Conservation (phyloP, 2,797 vertebrate genomes). For the Esox masquinongy region DNA sequence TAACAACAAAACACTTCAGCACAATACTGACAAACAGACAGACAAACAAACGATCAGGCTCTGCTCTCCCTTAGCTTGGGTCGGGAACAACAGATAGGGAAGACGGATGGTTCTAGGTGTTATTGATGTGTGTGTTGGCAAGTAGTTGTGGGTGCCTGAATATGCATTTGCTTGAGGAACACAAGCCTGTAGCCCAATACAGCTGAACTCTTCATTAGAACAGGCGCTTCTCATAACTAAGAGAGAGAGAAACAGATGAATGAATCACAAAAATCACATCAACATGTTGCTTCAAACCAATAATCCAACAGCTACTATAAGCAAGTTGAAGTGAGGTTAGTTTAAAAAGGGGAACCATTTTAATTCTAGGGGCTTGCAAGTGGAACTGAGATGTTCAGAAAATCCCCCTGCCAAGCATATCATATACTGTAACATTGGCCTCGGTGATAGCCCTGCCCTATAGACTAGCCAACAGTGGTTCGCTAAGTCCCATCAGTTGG, state of each 20-base stretch:
- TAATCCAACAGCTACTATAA: background rate
- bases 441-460: background rate
- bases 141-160: background rate
- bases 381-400: constrained; percentile 23
- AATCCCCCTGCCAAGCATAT: background rate
- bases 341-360: background rate
- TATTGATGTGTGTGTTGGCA: constrained; percentile 43
- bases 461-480: background rate
- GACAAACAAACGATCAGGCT: constrained; percentile 37
- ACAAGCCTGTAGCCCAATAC: constrained; percentile 17
- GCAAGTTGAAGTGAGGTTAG: background rate
- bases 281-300: background rate
- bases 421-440: background rate
- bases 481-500: constrained; percentile 7
- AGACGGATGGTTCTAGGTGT: constrained; percentile 61
- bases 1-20: constrained; percentile 24
- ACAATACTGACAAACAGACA: constrained; percentile 25
- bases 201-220: constrained; percentile 76
- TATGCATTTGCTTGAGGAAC: constrained; percentile 27
- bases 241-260: constrained; percentile 13
- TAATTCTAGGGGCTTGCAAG: background rate
- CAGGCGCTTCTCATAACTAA: constrained; percentile 92
- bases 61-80: constrained; percentile 50
- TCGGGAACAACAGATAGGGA: constrained; percentile 66
- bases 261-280: background rate